phyloP scores from a whole-genome alignment of 2,113 vertebrate genomes.

The Tinamus guttatus region DNA sequence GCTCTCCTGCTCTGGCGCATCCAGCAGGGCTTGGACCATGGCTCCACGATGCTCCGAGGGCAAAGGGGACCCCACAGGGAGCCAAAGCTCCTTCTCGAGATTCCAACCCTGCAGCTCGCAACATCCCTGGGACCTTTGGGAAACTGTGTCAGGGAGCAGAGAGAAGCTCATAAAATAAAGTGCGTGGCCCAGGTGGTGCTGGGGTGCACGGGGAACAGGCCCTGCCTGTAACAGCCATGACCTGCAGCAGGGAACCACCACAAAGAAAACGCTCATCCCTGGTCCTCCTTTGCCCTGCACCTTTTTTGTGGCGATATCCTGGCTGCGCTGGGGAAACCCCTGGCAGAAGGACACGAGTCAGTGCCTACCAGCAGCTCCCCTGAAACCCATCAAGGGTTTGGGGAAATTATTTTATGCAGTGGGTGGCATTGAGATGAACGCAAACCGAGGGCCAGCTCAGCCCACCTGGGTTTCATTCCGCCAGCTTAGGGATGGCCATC shows the following conservation, averaged over 20 bases:
- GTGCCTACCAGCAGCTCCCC: background rate
- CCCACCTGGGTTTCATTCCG: constrained; percentile 22
- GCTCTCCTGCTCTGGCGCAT: background rate
- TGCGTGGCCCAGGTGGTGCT: too few species aligned
- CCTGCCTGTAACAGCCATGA: background rate
- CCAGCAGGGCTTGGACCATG: background rate
- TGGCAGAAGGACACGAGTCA: background rate
- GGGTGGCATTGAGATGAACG: accelerated
- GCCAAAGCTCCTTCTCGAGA: background rate
- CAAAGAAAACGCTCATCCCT: background rate
- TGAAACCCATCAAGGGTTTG: too few species aligned
- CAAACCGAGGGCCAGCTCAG: background rate
- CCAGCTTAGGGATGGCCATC: background rate
- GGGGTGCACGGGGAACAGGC: accelerated
- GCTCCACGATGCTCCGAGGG: background rate
- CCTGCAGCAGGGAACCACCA: background rate
- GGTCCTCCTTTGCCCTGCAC: background rate
- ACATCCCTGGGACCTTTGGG: background rate
- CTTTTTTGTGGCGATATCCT: background rate
- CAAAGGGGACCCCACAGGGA: background rate
- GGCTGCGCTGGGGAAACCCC: background rate
- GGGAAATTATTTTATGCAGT: background rate
- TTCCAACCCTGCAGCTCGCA: accelerated
- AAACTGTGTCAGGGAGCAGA: background rate
- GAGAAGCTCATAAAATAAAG: background rate